A percentile compares a stretch with the other conserved stretches of the same genome.
These are phyloP conservation scores for Temnothorax longispinosus DNA, from an alignment of 1,140 invertebrate species.

Conservation along the genomic window DNA sequence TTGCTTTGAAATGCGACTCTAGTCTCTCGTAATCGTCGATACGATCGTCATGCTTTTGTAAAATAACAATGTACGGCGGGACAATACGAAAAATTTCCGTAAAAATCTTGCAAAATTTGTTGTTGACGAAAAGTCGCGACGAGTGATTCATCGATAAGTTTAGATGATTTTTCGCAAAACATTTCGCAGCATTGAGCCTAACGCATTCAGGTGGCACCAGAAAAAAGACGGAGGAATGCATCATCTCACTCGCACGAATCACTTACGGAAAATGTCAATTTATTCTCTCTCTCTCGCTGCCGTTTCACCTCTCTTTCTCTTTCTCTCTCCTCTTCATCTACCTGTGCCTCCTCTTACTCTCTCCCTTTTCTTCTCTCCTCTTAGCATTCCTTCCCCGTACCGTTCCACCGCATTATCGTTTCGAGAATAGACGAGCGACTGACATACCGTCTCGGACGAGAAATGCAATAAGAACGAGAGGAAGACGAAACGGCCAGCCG, in stretches of 20 bases:
- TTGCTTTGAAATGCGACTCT: background rate
- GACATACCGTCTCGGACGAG: slow-evolving; percentile 63
- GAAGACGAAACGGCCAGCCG: slow-evolving; percentile 52
- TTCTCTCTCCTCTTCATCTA: background rate
- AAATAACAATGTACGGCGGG: background rate
- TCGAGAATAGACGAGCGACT: slow-evolving; percentile 55
- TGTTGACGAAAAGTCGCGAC: background rate
- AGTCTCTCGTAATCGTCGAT: background rate
- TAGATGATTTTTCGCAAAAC: background rate
- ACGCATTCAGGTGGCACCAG: background rate
- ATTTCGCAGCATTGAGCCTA: background rate
- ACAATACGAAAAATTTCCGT: background rate
- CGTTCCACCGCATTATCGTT: slow-evolving; percentile 53
- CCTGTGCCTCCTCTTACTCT: background rate
- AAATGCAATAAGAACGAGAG: slow-evolving; percentile 73
- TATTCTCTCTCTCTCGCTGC: background rate
- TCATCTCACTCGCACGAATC: slow-evolving; percentile 16
- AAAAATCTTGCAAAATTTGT: background rate
- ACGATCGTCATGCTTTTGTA: background rate
- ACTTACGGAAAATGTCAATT: slow-evolving; percentile 65
- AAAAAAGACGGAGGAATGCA: background rate
- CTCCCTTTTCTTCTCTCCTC: background rate
- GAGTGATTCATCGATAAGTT: background rate
- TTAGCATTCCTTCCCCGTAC: background rate
- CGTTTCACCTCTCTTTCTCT: background rate